phyloP scores from a whole-genome alignment of 1,140 invertebrate species.

The Dermatophagoides farinae region DNA sequence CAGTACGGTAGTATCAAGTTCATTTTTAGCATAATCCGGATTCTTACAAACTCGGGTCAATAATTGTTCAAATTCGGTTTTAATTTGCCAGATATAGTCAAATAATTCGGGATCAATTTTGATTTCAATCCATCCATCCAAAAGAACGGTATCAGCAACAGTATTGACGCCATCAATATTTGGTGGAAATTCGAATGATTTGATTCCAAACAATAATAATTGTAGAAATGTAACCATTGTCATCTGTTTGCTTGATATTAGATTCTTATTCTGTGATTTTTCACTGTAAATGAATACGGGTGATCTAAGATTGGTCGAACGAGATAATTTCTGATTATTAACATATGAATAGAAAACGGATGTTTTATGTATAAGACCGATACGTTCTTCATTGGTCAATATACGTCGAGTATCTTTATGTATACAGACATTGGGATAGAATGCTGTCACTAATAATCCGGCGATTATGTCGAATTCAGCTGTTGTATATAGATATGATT shows the following conservation, averaged over 20 bases:
- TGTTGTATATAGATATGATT: constrained; percentile 49
- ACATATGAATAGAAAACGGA: constrained; percentile 80
- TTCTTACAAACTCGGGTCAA: neutral
- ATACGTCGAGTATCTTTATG: constrained; percentile 91
- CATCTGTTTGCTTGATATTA: constrained; percentile 92
- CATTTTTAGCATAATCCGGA: neutral
- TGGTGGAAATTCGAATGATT: constrained; percentile 49
- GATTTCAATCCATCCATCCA: neutral
- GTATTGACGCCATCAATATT: constrained; percentile 22
- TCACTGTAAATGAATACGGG: constrained; percentile 96
- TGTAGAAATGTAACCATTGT: constrained; percentile 89
- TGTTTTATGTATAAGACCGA: constrained; percentile 82
- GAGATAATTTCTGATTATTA: constrained; percentile 41
- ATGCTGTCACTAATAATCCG: constrained; percentile 62
- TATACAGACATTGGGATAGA: constrained; percentile 89
- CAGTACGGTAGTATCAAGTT: no score
- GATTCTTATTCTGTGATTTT: constrained; percentile 68
- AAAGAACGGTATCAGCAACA: neutral
- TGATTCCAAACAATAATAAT: constrained; percentile 66
- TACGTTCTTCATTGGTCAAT: constrained; percentile 78
- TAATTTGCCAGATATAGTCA: neutral
- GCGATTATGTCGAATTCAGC: constrained; percentile 27
- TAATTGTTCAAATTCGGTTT: neutral
- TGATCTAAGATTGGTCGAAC: constrained; percentile 39
- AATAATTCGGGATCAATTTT: neutral